phyloP scores from a whole-genome alignment of 1,140 invertebrate genomes.

The Neomicropteryx cornuta region DNA sequence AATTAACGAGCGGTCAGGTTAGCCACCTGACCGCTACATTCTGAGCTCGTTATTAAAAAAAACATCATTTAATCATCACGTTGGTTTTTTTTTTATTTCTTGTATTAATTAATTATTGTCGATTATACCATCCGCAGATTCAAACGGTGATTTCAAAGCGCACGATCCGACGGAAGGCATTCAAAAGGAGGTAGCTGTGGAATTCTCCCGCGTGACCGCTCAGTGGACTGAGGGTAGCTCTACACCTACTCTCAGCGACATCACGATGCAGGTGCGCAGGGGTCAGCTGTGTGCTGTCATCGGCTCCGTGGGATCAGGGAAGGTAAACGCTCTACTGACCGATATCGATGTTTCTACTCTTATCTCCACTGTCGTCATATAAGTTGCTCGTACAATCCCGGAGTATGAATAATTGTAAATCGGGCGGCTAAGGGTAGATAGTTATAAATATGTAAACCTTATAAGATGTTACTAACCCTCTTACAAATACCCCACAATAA shows the following conservation, averaged over 20 bases:
- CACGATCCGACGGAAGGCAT: neutral
- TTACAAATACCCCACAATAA: too few relatives aligned
- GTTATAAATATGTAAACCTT: too few relatives aligned
- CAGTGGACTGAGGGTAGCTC: slow-evolving; percentile 35
- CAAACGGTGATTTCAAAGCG: neutral
- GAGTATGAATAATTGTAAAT: too few relatives aligned
- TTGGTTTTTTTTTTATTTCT: neutral
- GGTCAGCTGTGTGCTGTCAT: slow-evolving; percentile 56
- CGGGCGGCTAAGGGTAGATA: too few relatives aligned
- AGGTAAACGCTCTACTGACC: slow-evolving; percentile 44
- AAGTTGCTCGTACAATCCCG: too few relatives aligned
- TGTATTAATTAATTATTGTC: neutral
- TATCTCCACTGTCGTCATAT: too few relatives aligned
- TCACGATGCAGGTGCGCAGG: slow-evolving; percentile 42
- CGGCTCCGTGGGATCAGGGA: slow-evolving; percentile 60
- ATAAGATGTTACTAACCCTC: too few relatives aligned
- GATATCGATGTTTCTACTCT: too few relatives aligned
- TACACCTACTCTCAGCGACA: slow-evolving; percentile 32
- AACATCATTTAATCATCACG: neutral
- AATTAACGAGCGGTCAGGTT: too few relatives aligned
- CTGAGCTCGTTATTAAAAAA: too few relatives aligned
- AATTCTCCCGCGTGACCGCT: slow-evolving; percentile 31
- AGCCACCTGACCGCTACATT: too few relatives aligned
- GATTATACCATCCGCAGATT: slow-evolving; percentile 1
- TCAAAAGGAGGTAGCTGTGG: slow-evolving; percentile 17